Percentiles rank a stretch among this genome's conserved stretches.
phyloP scores from a whole-genome alignment of 2,888 invertebrate species.

The Sinotaia quadrata region DNA sequence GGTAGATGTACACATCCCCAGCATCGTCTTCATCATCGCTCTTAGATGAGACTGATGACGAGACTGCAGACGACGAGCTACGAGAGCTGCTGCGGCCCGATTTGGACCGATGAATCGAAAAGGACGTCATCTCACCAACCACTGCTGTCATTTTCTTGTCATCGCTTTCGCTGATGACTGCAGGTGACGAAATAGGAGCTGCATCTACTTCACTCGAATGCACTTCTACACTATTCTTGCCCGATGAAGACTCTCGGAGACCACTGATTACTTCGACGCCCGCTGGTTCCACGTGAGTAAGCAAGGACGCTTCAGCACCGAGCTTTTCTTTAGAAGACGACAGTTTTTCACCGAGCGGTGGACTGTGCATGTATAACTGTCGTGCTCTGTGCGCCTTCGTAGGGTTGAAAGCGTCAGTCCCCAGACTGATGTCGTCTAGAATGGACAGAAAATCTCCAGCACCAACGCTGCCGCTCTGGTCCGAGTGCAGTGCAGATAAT shows the following conservation, averaged over 20 bases:
- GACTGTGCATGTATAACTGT: not conserved
- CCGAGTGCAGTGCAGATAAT: too few relatives aligned
- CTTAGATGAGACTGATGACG: not conserved
- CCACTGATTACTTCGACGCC: not conserved
- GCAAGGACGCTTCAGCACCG: not conserved
- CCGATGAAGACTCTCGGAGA: not conserved
- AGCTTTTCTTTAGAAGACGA: not conserved
- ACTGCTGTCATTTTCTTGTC: slow-evolving; percentile 26
- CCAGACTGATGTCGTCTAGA: slow-evolving; percentile 30
- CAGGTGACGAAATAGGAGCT: not conserved
- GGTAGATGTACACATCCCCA: slow-evolving; percentile 32
- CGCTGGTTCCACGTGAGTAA: too few relatives aligned
- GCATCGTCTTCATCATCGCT: slow-evolving; percentile 7
- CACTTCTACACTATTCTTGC: not conserved
- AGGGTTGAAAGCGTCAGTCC: not conserved
- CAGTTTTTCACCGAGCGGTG: not conserved
- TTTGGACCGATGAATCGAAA: slow-evolving; percentile 7
- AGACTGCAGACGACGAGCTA: not conserved
- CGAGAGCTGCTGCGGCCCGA: not conserved
- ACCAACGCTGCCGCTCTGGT: not conserved
- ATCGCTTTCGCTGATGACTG: not conserved
- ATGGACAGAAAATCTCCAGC: slow-evolving; percentile 30
- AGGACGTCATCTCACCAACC: slow-evolving; percentile 29
- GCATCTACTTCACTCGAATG: not conserved
- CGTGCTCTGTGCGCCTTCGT: slow-evolving; percentile 16